Evolutionary conservation across 1,140 invertebrate genomes (phyloP).

Genomic region (Stenopsyche tienmushanensis): DNA sequence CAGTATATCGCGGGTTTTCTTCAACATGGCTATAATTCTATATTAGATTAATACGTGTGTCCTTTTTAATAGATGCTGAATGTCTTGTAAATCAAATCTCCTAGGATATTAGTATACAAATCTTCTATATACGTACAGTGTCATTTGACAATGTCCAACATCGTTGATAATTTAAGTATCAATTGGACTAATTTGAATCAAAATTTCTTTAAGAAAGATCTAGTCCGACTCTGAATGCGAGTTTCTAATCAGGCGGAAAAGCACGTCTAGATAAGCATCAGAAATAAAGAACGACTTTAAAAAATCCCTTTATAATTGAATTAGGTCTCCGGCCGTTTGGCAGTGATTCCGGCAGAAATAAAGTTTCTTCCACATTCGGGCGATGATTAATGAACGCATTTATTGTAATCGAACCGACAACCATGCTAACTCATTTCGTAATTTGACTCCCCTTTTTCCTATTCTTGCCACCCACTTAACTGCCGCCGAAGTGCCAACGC

Average conservation of each 20-base stretch:
- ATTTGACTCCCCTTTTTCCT: neutral
- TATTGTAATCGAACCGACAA: slow-evolving; percentile 35
- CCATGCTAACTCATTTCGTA: slow-evolving; percentile 27
- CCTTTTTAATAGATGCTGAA: too few species aligned
- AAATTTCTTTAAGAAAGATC: too few species aligned
- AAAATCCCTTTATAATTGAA: slow-evolving; percentile 41
- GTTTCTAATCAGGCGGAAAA: slow-evolving; percentile 34
- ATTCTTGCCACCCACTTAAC: neutral
- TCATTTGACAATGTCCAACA: too few species aligned
- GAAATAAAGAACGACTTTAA: slow-evolving; percentile 37
- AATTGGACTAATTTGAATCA: slow-evolving; percentile 3
- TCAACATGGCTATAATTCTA: too few species aligned
- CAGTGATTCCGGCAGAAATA: slow-evolving; percentile 20
- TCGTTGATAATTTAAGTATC: slow-evolving; percentile 10
- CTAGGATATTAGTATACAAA: too few species aligned
- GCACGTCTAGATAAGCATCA: slow-evolving; percentile 14
- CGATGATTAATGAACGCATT: slow-evolving; percentile 39
- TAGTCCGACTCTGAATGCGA: too few species aligned
- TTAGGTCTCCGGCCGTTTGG: slow-evolving; percentile 29
- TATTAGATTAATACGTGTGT: too few species aligned
- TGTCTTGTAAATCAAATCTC: too few species aligned
- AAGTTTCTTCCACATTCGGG: slow-evolving; percentile 29
- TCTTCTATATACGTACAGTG: too few species aligned
- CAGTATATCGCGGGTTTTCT: too few species aligned
- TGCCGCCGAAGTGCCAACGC: too few species aligned